Evolutionary conservation across 2,113 vertebrate species (phyloP).

Genomic region (Halichoeres trimaculatus): DNA sequence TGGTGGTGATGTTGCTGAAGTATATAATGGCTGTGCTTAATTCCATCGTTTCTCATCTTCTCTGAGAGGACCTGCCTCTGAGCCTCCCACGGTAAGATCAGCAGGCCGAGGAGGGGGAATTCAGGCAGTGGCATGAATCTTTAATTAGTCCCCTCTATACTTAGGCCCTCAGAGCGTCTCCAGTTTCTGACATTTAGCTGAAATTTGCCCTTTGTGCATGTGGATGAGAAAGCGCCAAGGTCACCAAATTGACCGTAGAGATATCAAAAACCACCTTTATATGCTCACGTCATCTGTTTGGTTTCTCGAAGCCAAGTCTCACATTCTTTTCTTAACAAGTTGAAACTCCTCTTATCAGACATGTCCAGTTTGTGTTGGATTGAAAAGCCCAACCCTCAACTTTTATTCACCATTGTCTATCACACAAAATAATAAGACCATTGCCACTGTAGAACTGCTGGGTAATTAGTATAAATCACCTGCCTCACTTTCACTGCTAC

Average conservation of each 20-base stretch:
- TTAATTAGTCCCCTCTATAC: conserved; percentile 82
- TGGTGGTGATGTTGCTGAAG: conserved; percentile 47
- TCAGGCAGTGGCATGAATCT: conserved; percentile 81
- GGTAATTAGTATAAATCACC: conserved; percentile 56
- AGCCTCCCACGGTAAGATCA: conserved; percentile 72
- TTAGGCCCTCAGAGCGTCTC: conserved; percentile 77
- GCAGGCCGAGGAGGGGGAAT: conserved; percentile 63
- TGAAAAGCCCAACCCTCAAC: conserved; percentile 8
- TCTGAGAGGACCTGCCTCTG: conserved; percentile 58
- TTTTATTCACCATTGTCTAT: conserved; percentile 24
- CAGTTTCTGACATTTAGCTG: conserved; percentile 83
- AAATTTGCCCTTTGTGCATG: conserved; percentile 75
- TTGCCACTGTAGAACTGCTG: conserved; percentile 18
- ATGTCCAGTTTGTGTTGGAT: not conserved
- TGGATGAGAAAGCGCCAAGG: conserved; percentile 70
- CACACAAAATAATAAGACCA: conserved; percentile 18
- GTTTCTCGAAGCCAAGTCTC: conserved; percentile 6
- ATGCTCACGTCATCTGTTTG: conserved; percentile 16
- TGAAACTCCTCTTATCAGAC: not conserved
- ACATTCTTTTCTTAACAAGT: not conserved
- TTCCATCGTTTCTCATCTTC: conserved; percentile 58
- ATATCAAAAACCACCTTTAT: conserved; percentile 57
- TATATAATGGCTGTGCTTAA: conserved; percentile 61
- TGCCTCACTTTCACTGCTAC: conserved; percentile 42
- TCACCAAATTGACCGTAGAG: conserved; percentile 54